A percentile compares a stretch with the other conserved stretches of the same genome.
phyloP scores from a whole-genome alignment of 2,797 vertebrate species.

The Lycodopsis pacificus region DNA sequence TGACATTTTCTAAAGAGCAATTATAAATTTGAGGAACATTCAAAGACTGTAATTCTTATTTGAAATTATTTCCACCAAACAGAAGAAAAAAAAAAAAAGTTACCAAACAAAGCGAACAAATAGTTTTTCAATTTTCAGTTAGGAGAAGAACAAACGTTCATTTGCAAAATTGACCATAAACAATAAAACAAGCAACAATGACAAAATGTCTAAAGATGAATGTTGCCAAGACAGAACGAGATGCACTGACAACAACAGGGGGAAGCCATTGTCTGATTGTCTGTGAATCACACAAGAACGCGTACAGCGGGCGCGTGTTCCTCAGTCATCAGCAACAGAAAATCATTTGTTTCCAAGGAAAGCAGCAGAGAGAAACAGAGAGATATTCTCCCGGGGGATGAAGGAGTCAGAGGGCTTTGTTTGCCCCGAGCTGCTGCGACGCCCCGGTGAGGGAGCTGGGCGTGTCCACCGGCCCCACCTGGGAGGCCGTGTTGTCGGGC shows the following conservation, averaged over 20 bases:
- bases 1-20: conserved; percentile 53
- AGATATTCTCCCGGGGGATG: conserved; percentile 37
- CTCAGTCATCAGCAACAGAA: conserved; percentile 64
- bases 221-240: conserved; percentile 67
- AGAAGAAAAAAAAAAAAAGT: conserved; percentile 47
- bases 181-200: conserved; percentile 70
- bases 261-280: conserved; percentile 74
- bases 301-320: conserved; percentile 51
- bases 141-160: conserved; percentile 70
- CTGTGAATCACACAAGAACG: conserved; percentile 66
- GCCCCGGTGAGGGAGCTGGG: conserved; percentile 57
- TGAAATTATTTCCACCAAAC: conserved; percentile 63
- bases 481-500: conserved; percentile 55
- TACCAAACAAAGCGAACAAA: conserved; percentile 44
- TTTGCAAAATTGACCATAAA: conserved; percentile 74
- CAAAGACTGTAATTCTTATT: conserved; percentile 64
- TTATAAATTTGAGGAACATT: conserved; percentile 62
- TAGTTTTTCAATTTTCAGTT: conserved; percentile 64
- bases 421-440: conserved; percentile 42
- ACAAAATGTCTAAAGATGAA: conserved; percentile 59
- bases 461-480: conserved; percentile 66
- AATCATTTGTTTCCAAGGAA: conserved; percentile 53
- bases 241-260: conserved; percentile 68
- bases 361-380: conserved; percentile 18
- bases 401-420: conserved; percentile 70